phyloP scores from a whole-genome alignment of 2,797 vertebrate genomes.

The Knipowitschia caucasica region DNA sequence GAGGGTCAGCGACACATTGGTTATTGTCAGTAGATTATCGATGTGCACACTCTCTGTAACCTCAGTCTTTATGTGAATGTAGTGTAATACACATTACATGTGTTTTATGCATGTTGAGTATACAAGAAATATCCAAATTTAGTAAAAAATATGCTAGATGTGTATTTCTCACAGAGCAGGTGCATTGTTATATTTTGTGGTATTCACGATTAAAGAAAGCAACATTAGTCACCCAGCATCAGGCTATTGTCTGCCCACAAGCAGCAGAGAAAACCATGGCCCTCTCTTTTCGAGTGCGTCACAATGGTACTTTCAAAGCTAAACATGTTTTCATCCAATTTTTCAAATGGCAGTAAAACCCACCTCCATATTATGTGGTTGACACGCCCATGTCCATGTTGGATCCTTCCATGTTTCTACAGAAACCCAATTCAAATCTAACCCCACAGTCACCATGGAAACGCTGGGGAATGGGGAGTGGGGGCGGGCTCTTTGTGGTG shows the following conservation, averaged over 20 bases:
- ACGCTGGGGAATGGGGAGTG: constrained; percentile 71
- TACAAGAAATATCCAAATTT: neutral
- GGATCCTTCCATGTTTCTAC: constrained; percentile 58
- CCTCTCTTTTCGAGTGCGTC: constrained; percentile 23
- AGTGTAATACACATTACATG: constrained; percentile 22
- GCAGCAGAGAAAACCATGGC: constrained; percentile 53
- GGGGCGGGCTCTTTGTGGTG: constrained; percentile 65
- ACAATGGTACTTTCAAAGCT: constrained; percentile 39
- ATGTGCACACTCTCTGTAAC: constrained; percentile 56
- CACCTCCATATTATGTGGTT: constrained; percentile 17
- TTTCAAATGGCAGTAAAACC: constrained; percentile 64
- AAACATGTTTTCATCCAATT: constrained; percentile 55
- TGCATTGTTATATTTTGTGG: constrained; percentile 34
- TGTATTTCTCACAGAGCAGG: constrained; percentile 17
- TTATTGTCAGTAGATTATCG: constrained; percentile 63
- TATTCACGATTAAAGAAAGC: constrained; percentile 59
- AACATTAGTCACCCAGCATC: constrained; percentile 58
- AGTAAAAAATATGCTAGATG: neutral
- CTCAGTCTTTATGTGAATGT: constrained; percentile 59
- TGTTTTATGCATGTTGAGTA: neutral
- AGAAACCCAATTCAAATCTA: constrained; percentile 80
- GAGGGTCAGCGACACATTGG: constrained; percentile 61
- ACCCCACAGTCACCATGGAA: constrained; percentile 78
- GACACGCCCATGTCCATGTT: constrained; percentile 42
- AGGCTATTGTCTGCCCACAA: constrained; percentile 41